A percentile compares a stretch with the other conserved stretches of the same genome.
phyloP scores from a whole-genome alignment of 2,113 vertebrate genomes.

The Benthochromis sp. region DNA sequence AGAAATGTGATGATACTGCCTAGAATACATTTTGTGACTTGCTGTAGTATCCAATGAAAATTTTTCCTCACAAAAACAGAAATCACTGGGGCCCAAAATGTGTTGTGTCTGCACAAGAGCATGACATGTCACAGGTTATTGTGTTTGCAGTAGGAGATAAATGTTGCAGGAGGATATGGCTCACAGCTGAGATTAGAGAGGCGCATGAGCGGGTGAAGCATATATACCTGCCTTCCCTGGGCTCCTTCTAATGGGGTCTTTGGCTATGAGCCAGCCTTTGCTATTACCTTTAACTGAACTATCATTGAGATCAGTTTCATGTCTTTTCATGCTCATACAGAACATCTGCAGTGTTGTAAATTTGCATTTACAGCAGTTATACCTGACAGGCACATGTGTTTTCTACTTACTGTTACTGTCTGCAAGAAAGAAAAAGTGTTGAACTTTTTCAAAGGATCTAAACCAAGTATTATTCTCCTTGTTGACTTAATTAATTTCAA shows the following conservation, averaged over 20 bases:
- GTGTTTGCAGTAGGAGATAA: background rate
- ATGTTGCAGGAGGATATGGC: background rate
- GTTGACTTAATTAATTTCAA: background rate
- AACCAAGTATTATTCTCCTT: background rate
- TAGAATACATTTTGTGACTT: background rate
- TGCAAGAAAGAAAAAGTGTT: background rate
- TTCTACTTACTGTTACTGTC: background rate
- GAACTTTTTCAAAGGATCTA: background rate
- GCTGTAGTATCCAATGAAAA: background rate
- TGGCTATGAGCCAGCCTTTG: background rate
- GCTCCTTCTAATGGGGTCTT: constrained; percentile 28
- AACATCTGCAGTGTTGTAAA: background rate
- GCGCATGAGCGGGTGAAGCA: background rate
- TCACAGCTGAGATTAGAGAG: background rate
- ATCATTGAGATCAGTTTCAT: background rate
- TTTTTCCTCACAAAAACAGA: background rate
- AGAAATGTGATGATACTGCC: background rate
- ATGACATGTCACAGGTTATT: background rate
- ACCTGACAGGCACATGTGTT: background rate
- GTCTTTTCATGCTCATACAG: background rate
- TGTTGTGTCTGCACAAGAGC: background rate
- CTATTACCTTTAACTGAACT: background rate
- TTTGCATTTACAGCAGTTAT: background rate
- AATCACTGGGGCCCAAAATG: background rate
- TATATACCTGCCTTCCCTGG: background rate